Base-by-base conservation (phyloP, 1,140 invertebrate genomes). In the Olivierus martensii region DNA sequence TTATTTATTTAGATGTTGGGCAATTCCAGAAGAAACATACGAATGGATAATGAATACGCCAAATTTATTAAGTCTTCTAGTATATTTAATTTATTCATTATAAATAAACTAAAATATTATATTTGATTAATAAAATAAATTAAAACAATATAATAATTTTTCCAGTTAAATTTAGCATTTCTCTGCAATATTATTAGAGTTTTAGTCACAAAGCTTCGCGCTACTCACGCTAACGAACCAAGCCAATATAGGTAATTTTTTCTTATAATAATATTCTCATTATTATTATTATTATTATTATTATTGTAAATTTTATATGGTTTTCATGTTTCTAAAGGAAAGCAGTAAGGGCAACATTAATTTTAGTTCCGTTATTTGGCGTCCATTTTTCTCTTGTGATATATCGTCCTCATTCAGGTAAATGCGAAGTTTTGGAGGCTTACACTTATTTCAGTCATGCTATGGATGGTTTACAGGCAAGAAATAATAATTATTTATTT, bases 361-460 rank as follows among this genome's bases (percentile, higher is more conserved):
- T 78, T 42, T 64, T 78, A 22, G 67, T 78, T 39, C 76, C 76
- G 5, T 63, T 78, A 38, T 77, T 78, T 61, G 76, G 76, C 4
- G 65, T 77, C 18, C 76, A 78, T 56, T 69, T 75, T 38, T 61
- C 75, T 15, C 60, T 77, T 6, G 73, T 73, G 12, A 69, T 75
- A 28, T 77, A 77, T 59, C 63, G 74, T 35, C 3, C 54, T 3
- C 53, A 51, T 0, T 49, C 55, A 1, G 61, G 59, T 7, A 56
- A 56, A 22, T 71, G 70, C 52, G 56, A 62, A 7, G 66, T 66
- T 61, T 58, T 62, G 22, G 64, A 68, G 42, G 48, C 65, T 6
- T 72, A 73, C 57, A 64, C 64, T 36, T 66, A 70, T 38, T 52
- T 64, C 11, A 70, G 71, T 52, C 62, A 67, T 50, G 46, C 69